Conservation (phyloP, 2,797 vertebrate genomes). For the Premnoplex brunnescens region DNA sequence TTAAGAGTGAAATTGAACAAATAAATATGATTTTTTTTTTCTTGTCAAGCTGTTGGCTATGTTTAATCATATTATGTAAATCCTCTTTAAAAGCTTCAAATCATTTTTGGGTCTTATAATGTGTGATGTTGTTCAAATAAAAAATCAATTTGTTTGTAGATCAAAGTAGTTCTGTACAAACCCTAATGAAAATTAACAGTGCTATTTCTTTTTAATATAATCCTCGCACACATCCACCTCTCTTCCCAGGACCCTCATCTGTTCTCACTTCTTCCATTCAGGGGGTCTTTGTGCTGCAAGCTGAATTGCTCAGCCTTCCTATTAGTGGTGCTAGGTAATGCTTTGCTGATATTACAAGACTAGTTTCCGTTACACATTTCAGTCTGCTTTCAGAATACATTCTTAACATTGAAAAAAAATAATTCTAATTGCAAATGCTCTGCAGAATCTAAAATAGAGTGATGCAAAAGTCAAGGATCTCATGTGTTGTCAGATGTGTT, state of each 20-base stretch:
- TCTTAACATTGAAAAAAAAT: rapidly evolving
- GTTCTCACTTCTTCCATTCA: background rate
- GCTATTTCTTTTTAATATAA: slow-evolving; percentile 16
- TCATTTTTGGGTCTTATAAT: background rate
- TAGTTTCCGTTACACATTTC: background rate
- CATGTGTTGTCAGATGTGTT: background rate
- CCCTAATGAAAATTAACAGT: slow-evolving; percentile 33
- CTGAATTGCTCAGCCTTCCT: background rate
- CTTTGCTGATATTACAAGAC: background rate
- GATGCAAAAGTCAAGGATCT: background rate
- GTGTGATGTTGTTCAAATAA: slow-evolving; percentile 34
- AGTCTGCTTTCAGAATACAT: background rate
- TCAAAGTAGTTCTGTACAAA: background rate
- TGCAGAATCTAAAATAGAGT: background rate
- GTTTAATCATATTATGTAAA: slow-evolving; percentile 61
- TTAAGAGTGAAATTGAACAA: slow-evolving; percentile 30
- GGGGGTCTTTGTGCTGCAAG: background rate
- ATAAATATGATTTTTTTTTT: background rate
- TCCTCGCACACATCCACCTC: background rate
- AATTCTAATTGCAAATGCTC: background rate
- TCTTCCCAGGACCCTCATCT: background rate
- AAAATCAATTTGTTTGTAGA: slow-evolving; percentile 31
- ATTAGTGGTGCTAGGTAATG: background rate
- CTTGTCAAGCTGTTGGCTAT: background rate
- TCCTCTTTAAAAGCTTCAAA: slow-evolving; percentile 43